phyloP scores from a whole-genome alignment of 2,888 invertebrate species.

The Nomada ferruginata region DNA sequence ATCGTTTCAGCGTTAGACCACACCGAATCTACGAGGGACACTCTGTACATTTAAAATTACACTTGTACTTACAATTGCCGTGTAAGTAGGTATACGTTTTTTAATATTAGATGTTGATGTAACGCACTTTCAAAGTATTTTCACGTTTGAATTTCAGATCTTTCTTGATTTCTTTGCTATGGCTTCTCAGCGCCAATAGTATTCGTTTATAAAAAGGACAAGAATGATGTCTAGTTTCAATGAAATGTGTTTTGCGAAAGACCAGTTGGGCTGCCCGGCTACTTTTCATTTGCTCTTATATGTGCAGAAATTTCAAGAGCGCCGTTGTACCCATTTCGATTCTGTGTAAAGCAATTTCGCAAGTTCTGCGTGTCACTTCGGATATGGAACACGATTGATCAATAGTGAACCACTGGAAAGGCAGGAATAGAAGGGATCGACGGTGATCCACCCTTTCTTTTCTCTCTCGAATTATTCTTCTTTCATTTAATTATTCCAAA shows the following conservation, averaged over 20 bases:
- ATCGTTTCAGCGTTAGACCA: too few species aligned
- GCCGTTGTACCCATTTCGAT: slow-evolving; percentile 31
- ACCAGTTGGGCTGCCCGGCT: background rate
- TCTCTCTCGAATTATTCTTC: slow-evolving; percentile 25
- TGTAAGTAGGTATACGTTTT: too few species aligned
- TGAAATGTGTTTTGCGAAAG: slow-evolving; percentile 11
- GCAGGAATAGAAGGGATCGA: slow-evolving; percentile 18
- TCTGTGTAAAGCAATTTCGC: slow-evolving; percentile 62
- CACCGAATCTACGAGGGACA: too few species aligned
- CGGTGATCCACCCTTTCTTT: slow-evolving; percentile 21
- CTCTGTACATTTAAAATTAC: too few species aligned
- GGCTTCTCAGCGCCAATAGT: too few species aligned
- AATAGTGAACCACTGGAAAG: slow-evolving; percentile 22
- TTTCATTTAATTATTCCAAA: background rate
- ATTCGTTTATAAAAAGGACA: too few species aligned
- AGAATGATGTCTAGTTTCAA: slow-evolving; percentile 2
- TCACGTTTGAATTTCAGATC: too few species aligned
- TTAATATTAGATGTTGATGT: too few species aligned
- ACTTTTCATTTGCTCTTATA: slow-evolving; percentile 36
- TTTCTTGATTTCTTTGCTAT: too few species aligned
- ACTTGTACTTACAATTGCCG: too few species aligned
- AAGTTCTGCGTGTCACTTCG: slow-evolving; percentile 46
- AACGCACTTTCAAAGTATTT: too few species aligned
- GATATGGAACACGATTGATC: slow-evolving; percentile 62
- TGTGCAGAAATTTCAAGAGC: slow-evolving; percentile 51